Evolutionary conservation across 2,113 vertebrate species (phyloP).

Genomic region (Butastur rufipennis): DNA sequence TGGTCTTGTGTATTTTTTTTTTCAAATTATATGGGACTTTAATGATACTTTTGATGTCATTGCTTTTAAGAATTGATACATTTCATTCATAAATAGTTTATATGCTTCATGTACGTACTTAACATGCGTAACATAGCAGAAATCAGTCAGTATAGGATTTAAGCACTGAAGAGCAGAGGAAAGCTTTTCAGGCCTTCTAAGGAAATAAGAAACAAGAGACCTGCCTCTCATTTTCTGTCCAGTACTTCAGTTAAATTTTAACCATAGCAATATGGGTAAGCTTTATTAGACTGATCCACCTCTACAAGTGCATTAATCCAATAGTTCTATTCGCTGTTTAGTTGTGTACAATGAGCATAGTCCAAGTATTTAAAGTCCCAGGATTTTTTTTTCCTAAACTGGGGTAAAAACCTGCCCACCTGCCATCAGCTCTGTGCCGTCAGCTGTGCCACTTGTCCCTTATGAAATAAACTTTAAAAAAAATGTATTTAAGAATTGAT

Average conservation of each 20-base stretch:
- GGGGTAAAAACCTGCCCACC: not conserved
- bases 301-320: not conserved
- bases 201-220: not conserved
- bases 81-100: not conserved
- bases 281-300: not conserved
- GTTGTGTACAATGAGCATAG: not conserved
- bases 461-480: not conserved
- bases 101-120: not conserved
- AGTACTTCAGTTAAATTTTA: not conserved
- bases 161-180: not conserved
- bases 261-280: not conserved
- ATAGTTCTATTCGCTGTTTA: accelerated
- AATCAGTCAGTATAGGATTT: not conserved
- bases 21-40: not conserved
- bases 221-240: not conserved
- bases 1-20: not conserved
- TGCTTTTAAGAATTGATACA: not conserved
- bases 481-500: not conserved
- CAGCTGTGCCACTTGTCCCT: not conserved
- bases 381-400: not conserved
- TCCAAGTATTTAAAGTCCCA: not conserved
- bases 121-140: accelerated
- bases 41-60: not conserved
- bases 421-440: not conserved
- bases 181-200: not conserved